Percentiles rank a stretch among this genome's conserved stretches.
Conservation (phyloP, 2,888 invertebrate species). For the Dicranocentrus wangi region DNA sequence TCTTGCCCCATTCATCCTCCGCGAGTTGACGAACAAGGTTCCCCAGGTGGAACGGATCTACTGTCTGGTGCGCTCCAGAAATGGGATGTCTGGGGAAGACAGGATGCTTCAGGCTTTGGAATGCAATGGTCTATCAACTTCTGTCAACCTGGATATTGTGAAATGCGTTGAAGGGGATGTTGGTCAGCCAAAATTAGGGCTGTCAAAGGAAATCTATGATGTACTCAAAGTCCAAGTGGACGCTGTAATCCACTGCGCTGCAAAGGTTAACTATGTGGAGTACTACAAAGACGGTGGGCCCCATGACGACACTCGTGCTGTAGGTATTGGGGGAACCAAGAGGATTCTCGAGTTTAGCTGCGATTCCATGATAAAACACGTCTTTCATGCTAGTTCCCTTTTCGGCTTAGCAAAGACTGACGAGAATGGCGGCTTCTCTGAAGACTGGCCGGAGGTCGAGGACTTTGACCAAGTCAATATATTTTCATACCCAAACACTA, state of each 20-base stretch:
- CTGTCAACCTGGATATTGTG: slow-evolving; percentile 21
- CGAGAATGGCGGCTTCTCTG: neutral
- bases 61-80: slow-evolving; percentile 9
- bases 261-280: slow-evolving; percentile 60
- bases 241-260: slow-evolving; percentile 55
- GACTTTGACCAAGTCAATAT: slow-evolving; percentile 15
- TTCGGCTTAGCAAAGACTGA: neutral
- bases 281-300: neutral
- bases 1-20: slow-evolving; percentile 55
- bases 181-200: slow-evolving; percentile 35
- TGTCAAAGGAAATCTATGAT: slow-evolving; percentile 28
- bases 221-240: slow-evolving; percentile 36
- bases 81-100: neutral
- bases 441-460: neutral
- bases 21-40: slow-evolving; percentile 27
- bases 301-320: neutral
- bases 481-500: neutral
- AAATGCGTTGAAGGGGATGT: slow-evolving; percentile 38
- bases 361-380: neutral
- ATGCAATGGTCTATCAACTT: neutral
- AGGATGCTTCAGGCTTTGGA: neutral
- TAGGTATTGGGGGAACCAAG: neutral
- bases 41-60: slow-evolving; percentile 17
- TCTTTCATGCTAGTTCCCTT: neutral
- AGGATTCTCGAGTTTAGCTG: slow-evolving; percentile 2